These are phyloP conservation scores for Quadroppia sp. DNA, from an alignment of 2,888 invertebrate species.

Conservation along the genomic window DNA sequence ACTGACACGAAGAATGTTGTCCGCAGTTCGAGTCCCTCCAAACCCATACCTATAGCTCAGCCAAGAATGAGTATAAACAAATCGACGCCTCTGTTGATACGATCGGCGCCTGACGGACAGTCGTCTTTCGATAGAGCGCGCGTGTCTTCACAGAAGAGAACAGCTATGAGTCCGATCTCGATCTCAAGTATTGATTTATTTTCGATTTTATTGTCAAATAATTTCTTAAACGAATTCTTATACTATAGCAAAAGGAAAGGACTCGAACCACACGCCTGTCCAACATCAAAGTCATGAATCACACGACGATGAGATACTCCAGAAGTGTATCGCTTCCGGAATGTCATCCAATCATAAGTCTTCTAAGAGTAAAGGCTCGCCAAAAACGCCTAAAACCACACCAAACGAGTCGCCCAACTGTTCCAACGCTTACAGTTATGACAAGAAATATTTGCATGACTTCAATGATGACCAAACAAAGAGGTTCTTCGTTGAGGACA, in stretches of 20 bases:
- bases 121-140: slow-evolving; percentile 54
- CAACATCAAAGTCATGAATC: neutral
- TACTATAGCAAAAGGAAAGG: too few species aligned
- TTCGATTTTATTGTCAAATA: neutral
- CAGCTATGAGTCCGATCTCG: slow-evolving; percentile 57
- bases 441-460: neutral
- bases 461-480: slow-evolving; percentile 10
- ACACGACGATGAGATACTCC: slow-evolving; percentile 29
- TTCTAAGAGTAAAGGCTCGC: neutral
- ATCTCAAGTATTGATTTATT: neutral
- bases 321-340: slow-evolving; percentile 36
- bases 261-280: neutral
- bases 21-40: neutral
- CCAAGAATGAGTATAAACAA: neutral
- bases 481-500: slow-evolving; percentile 37
- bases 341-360: slow-evolving; percentile 28
- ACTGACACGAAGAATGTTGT: slow-evolving; percentile 9
- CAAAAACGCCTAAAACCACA: slow-evolving; percentile 20
- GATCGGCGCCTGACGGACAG: slow-evolving; percentile 19
- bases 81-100: neutral
- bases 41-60: neutral
- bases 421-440: neutral
- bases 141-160: too few species aligned
- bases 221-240: too few species aligned
- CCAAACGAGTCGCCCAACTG: neutral